Conservation (phyloP, 2,888 invertebrate genomes). For the Mylabris sibirica region DNA sequence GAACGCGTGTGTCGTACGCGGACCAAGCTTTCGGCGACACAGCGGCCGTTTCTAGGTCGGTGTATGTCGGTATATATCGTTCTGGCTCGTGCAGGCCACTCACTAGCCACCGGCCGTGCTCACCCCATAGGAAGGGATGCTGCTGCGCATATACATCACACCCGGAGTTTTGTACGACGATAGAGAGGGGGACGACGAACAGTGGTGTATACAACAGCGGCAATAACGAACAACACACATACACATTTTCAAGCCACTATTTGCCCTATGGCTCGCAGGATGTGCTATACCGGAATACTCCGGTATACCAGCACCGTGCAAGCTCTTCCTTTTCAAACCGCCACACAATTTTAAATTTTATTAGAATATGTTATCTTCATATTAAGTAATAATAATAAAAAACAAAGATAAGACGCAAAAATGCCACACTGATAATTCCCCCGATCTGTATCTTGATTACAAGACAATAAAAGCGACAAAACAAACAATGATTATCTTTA, state of each 20-base stretch:
- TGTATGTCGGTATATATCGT: conserved; percentile 46
- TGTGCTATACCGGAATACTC: conserved; percentile 50
- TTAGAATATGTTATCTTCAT: not conserved
- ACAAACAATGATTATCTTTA: conserved; percentile 18
- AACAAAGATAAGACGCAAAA: conserved; percentile 21
- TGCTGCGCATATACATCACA: conserved; percentile 54
- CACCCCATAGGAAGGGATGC: conserved; percentile 64
- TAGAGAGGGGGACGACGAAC: conserved; percentile 47
- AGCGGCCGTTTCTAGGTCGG: conserved; percentile 45
- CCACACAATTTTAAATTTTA: no score
- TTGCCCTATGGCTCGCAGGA: conserved; percentile 53
- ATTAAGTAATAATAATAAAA: not conserved
- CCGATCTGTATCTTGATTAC: conserved; percentile 1
- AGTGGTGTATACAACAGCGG: not conserved
- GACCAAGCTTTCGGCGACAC: conserved; percentile 50
- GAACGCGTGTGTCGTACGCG: conserved; percentile 60
- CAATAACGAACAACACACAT: not conserved
- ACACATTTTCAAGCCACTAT: conserved; percentile 2
- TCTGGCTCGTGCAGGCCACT: conserved; percentile 57
- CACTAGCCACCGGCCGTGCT: conserved; percentile 66
- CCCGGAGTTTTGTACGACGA: conserved; percentile 35
- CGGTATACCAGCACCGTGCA: conserved; percentile 37
- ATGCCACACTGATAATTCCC: not conserved
- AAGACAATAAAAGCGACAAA: conserved; percentile 11
- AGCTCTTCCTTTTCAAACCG: not conserved